Evolutionary conservation across 2,888 invertebrate species (phyloP).

Genomic region (Malacosoma neustria): DNA sequence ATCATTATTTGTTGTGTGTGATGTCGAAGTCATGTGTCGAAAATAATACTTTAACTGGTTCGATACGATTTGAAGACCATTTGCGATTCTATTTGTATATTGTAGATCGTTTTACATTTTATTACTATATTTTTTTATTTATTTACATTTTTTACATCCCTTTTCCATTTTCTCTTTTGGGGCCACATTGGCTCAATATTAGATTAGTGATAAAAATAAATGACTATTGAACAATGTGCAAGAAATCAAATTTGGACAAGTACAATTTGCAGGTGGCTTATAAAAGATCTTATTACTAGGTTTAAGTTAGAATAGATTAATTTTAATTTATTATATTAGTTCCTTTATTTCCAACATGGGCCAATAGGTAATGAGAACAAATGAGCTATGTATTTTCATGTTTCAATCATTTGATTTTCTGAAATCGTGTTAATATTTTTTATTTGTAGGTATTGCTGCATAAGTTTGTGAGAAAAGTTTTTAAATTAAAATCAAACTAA

Average conservation of each 20-base stretch:
- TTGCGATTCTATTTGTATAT: slow-evolving; percentile 6
- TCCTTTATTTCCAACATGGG: slow-evolving; percentile 10
- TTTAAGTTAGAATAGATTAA: slow-evolving; percentile 41
- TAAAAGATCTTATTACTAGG: slow-evolving; percentile 34
- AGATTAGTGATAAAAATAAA: not conserved
- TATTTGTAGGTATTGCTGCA: too few relatives aligned
- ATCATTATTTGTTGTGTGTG: too few relatives aligned
- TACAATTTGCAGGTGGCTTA: slow-evolving; percentile 57
- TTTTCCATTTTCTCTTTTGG: not conserved
- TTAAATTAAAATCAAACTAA: too few relatives aligned
- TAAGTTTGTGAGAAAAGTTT: too few relatives aligned
- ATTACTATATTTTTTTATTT: not conserved
- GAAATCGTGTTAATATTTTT: too few relatives aligned
- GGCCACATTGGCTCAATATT: not conserved
- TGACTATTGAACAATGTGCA: too few relatives aligned
- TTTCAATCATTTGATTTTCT: too few relatives aligned
- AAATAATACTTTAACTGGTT: too few relatives aligned
- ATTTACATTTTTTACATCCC: not conserved
- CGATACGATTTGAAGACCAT: too few relatives aligned
- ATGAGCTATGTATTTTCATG: not conserved
- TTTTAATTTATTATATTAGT: slow-evolving; percentile 13
- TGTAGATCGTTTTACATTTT: slow-evolving; percentile 12
- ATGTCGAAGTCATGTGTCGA: too few relatives aligned
- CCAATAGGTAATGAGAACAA: slow-evolving; percentile 8
- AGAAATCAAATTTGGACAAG: slow-evolving; percentile 25